Base-by-base conservation (phyloP, 2,797 vertebrate genomes). In the Parambassis ranga region DNA sequence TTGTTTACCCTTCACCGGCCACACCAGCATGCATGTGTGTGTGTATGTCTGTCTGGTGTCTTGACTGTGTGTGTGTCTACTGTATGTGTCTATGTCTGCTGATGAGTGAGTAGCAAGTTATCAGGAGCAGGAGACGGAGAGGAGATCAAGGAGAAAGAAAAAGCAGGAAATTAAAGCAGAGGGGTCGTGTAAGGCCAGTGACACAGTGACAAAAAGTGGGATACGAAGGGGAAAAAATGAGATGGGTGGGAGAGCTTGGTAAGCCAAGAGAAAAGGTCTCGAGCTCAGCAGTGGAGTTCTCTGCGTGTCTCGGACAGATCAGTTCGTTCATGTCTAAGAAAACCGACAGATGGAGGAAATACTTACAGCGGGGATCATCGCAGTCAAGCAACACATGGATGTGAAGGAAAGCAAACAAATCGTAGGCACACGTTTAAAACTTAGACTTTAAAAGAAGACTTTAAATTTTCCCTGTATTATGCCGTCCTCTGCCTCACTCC, bases 1-100 rank as follows among this genome's bases (percentile, higher is more conserved):
- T 80, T 81, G 79, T 83, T 82, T 77, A 70, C 71, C 60, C 83
- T 81, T 64, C 65, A 71, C 37, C 64, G 75, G 44, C 23, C 41
- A 39, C 57, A 52, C 38, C 44, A 16, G 31, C 18, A 7, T 31
- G 28, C 0, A 2, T 55, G 56, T 49, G 48, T 47, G 20, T 35
- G 35, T 48, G 2, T 55, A 56, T 49, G 48, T 47, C 20, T 35
- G 35, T 48, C 28, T 38, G 38, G 10, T 13, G 33, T 53, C 9
- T 47, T 47, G 44, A 48, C 22, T 59, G 53, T 16, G 1, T 49
- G 24, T 1, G 19, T 41, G 15, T 6, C 20, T 32, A 16, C n/a
- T 27, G 59, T 43, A 53, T 28, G 35, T 36, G 33, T 72, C 38
- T 49, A 16, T 35, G 19, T 52, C 10, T 13, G 6, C 43, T 66